Base-by-base conservation (phyloP, 2,888 invertebrate genomes). In the Poecilus cupreus region DNA sequence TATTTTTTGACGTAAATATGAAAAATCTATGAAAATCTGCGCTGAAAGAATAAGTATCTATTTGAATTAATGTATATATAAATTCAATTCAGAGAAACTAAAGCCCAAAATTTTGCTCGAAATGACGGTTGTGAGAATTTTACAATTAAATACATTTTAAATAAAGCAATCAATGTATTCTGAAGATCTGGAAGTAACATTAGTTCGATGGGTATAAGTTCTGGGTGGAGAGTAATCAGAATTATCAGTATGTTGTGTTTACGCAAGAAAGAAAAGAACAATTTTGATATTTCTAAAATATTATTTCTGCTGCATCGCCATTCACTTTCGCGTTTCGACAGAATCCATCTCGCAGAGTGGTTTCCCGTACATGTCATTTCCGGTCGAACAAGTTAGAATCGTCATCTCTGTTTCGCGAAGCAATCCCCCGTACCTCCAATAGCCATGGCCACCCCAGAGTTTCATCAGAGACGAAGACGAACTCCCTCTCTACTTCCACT, bases 331-430 rank as follows among this genome's bases (percentile, higher is more conserved):
- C n/a, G 20, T 75, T 75, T 75, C 75, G 75, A 75, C 51, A 72
- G 72, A 72, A 80, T 80, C 80, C 80, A 80, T 80, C 72, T 68
- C 32, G 18, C 37, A 72, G 72, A 80, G 80, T 80, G 80, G 80
- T 72, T 72, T 72, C 54, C 57, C 54, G 57, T 39, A 43, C 80
- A 72, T 51, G 80, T 80, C 72, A 80, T 80, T 80, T 80, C 80
- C 72, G 72, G 70, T 80, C 54, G 54, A 72, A 72, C 54, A 68
- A 72, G 54, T 72, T 24, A 72, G 54, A 70, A 70, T 72, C 80
- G 46, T 80, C 80, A 57, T 80, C 80, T 72, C 51, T 75, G 74
- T 46, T 72, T 72, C 46, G 64, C 26, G 64, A 11, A 68, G 60
- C 24, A 60, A 60, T 60, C 60, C 18, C 11, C 37, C 39, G 5